A percentile compares a stretch with the other conserved stretches of the same genome.
Conservation (phyloP, 2,797 vertebrate genomes). For the Pangasius sanitwongsei region DNA sequence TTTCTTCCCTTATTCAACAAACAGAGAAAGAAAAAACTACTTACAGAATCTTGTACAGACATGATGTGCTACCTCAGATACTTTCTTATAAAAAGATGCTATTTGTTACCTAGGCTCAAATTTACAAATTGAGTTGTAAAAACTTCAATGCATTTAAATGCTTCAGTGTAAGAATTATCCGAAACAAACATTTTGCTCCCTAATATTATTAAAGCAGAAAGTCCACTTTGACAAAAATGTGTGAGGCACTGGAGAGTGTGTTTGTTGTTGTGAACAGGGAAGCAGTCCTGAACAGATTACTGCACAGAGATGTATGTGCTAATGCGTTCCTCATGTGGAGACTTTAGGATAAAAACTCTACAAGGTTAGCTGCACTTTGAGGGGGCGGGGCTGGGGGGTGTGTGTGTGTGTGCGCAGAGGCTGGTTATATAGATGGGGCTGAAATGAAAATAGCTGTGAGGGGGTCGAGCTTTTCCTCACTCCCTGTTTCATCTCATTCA, state of each 20-base stretch:
- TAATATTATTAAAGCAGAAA: background rate
- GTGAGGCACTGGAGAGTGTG: conserved; percentile 11
- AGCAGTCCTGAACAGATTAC: conserved; percentile 42
- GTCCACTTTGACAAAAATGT: conserved; percentile 16
- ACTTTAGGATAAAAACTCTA: conserved; percentile 56
- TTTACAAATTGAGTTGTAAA: background rate
- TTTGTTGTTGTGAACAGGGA: conserved; percentile 40
- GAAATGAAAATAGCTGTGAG: conserved; percentile 59
- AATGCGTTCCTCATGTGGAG: conserved; percentile 64
- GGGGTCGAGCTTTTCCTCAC: conserved; percentile 47
- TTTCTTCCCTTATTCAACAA: background rate
- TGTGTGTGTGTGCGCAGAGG: conserved; percentile 18
- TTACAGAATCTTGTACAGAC: background rate
- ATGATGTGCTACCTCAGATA: background rate
- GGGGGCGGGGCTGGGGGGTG: background rate
- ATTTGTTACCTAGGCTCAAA: background rate
- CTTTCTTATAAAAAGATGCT: background rate
- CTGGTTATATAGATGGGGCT: conserved; percentile 42
- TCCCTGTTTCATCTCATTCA: conserved; percentile 54
- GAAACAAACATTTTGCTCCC: background rate
- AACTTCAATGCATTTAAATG: background rate
- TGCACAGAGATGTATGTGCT: conserved; percentile 47
- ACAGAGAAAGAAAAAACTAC: background rate
- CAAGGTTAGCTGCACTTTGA: conserved; percentile 49
- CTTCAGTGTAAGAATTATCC: background rate